phyloP scores from a whole-genome alignment of 1,140 invertebrate species.

The Zophobas morio region DNA sequence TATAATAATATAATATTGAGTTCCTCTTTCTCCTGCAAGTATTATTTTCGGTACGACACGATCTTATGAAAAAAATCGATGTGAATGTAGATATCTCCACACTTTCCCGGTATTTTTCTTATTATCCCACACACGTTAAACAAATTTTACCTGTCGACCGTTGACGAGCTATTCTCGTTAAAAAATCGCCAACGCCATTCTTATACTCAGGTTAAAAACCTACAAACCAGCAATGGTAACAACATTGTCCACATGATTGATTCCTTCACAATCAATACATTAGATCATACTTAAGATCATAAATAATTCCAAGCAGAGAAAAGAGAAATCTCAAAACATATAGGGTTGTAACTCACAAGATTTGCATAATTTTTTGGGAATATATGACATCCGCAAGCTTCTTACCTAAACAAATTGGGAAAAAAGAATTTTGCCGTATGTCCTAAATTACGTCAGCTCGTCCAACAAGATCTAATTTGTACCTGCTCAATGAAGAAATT shows the following conservation, averaged over 20 bases:
- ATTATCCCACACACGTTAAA: not conserved
- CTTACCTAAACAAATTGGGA: not conserved
- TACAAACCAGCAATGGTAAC: not conserved
- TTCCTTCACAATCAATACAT: not conserved
- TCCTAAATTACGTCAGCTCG: constrained; percentile 6
- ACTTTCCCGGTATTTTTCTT: not conserved
- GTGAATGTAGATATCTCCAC: not conserved
- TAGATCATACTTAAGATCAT: not conserved
- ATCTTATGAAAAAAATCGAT: not conserved
- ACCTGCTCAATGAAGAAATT: constrained; percentile 20
- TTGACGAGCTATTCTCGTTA: constrained; percentile 3
- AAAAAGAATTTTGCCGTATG: not conserved
- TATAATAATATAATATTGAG: too few species aligned
- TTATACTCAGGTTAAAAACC: constrained; percentile 9
- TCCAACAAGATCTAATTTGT: constrained; percentile 22
- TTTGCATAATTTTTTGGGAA: constrained; percentile 6
- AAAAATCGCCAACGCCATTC: constrained; percentile 18
- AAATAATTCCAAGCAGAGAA: not conserved
- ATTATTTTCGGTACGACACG: not conserved
- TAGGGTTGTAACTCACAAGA: not conserved
- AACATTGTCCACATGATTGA: not conserved
- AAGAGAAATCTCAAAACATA: not conserved
- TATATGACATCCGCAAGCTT: not conserved
- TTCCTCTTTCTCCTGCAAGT: too few species aligned
- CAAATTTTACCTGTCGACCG: constrained; percentile 11